Evolutionary conservation across 2,888 invertebrate genomes (phyloP).

Genomic region (Hyalella azteca): DNA sequence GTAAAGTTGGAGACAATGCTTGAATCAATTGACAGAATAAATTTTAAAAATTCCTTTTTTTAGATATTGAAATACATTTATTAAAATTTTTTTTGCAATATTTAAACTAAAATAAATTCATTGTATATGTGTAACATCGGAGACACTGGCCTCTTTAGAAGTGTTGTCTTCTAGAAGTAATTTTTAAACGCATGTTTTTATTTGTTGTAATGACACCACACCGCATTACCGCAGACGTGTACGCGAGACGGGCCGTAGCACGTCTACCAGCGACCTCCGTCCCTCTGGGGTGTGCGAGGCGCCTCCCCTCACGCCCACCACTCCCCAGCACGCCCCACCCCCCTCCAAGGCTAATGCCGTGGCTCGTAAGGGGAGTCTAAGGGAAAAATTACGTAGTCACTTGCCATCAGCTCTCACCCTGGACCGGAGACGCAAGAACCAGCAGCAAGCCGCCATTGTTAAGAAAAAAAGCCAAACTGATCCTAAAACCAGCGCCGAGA

Average conservation of each 20-base stretch:
- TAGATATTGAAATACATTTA: too few species aligned
- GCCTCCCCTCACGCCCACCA: not conserved
- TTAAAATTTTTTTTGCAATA: too few species aligned
- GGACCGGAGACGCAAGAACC: conserved; percentile 40
- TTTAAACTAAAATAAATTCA: too few species aligned
- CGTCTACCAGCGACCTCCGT: conserved; percentile 27
- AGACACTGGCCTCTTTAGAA: too few species aligned
- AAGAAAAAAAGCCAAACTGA: not conserved
- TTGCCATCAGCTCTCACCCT: conserved; percentile 52
- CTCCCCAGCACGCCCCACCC: not conserved
- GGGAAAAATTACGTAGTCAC: conserved; percentile 49
- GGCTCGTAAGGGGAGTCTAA: conserved; percentile 52
- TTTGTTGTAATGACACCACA: too few species aligned
- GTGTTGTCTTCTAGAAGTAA: not conserved
- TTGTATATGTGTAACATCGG: too few species aligned
- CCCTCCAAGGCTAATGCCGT: conserved; percentile 14
- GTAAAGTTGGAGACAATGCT: too few species aligned
- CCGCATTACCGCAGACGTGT: too few species aligned
- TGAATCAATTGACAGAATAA: too few species aligned
- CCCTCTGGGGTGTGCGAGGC: not conserved
- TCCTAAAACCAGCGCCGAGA: not conserved
- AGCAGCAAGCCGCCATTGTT: not conserved
- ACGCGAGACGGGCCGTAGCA: conserved; percentile 18
- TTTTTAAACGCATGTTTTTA: not conserved
- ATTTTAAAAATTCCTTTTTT: too few species aligned